A percentile compares a stretch with the other conserved stretches of the same genome.
Evolutionary conservation across 2,888 invertebrate species (phyloP).

Genomic region (Lagria hirta): DNA sequence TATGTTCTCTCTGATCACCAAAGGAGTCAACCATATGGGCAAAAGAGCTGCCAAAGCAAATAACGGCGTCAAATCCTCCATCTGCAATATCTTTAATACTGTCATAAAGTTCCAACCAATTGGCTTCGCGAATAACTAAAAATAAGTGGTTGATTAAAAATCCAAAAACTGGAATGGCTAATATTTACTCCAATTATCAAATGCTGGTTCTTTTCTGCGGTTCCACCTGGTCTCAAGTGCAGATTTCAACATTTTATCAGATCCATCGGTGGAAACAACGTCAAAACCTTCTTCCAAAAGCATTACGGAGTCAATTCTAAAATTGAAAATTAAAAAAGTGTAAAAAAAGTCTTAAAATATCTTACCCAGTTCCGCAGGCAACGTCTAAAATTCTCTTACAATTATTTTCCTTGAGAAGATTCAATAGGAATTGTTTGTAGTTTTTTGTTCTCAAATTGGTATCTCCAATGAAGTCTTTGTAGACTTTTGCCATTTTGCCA

Average conservation of each 20-base stretch:
- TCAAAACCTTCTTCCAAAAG: slow-evolving; percentile 84
- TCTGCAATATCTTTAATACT: slow-evolving; percentile 68
- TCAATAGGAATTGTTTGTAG: slow-evolving; percentile 77
- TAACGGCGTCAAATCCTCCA: slow-evolving; percentile 81
- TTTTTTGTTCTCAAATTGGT: slow-evolving; percentile 80
- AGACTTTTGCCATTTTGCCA: slow-evolving; percentile 85
- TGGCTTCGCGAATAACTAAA: slow-evolving; percentile 86
- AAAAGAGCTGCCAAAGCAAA: slow-evolving; percentile 89
- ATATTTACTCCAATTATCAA: slow-evolving; percentile 80
- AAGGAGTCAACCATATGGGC: slow-evolving; percentile 81
- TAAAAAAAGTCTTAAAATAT: not conserved
- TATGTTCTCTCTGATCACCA: slow-evolving; percentile 80
- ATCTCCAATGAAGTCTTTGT: slow-evolving; percentile 89
- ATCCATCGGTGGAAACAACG: slow-evolving; percentile 84
- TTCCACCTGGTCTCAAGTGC: slow-evolving; percentile 85
- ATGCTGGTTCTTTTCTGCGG: slow-evolving; percentile 72
- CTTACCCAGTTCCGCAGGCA: slow-evolving; percentile 88
- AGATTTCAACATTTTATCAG: slow-evolving; percentile 90
- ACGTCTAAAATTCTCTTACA: slow-evolving; percentile 78
- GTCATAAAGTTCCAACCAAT: slow-evolving; percentile 79
- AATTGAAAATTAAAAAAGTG: slow-evolving; percentile 5
- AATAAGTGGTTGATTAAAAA: slow-evolving; percentile 5
- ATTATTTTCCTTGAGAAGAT: slow-evolving; percentile 67
- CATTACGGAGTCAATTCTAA: slow-evolving; percentile 86
- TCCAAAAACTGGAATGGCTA: not conserved